These are phyloP conservation scores for Ctena decussata DNA, from an alignment of 2,888 invertebrate species.

Conservation along the genomic window DNA sequence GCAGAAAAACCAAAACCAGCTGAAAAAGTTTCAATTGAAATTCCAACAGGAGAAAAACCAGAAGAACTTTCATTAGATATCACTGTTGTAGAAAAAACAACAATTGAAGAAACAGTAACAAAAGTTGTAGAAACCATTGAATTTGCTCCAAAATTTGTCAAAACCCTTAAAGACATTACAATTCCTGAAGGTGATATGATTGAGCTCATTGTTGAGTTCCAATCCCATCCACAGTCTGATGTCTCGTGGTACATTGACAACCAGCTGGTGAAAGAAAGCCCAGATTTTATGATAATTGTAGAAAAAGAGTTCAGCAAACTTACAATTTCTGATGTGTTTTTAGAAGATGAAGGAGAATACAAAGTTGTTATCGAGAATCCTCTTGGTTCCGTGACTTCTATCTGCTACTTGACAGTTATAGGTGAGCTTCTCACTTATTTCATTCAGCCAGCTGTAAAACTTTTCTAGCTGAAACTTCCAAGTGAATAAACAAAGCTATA, in stretches of 20 bases:
- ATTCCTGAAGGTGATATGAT: conserved; percentile 60
- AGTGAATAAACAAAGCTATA: too few relatives aligned
- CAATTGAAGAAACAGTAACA: conserved; percentile 49
- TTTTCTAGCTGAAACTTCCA: too few relatives aligned
- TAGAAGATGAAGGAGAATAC: conserved; percentile 86
- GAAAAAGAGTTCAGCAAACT: conserved; percentile 85
- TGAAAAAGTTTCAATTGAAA: conserved; percentile 43
- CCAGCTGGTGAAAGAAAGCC: conserved; percentile 88
- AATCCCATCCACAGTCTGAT: conserved; percentile 70
- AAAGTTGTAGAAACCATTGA: conserved; percentile 63
- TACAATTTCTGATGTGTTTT: conserved; percentile 79
- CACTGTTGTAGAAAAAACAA: conserved; percentile 46
- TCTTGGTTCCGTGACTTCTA: conserved; percentile 82
- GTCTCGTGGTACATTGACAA: conserved; percentile 88
- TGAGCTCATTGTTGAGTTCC: conserved; percentile 64
- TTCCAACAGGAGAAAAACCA: conserved; percentile 46
- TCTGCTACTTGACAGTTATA: conserved; percentile 84
- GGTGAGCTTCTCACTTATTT: too few relatives aligned
- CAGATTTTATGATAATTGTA: conserved; percentile 73
- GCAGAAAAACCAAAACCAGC: conserved; percentile 14
- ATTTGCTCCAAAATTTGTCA: conserved; percentile 59
- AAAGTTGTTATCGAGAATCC: conserved; percentile 84
- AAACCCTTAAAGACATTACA: conserved; percentile 52
- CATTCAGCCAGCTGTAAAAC: too few relatives aligned
- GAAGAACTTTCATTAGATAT: conserved; percentile 49